A percentile compares a stretch with the other conserved stretches of the same genome.
Conservation (phyloP, 2,888 invertebrate species). For the Folsomia manolachei region DNA sequence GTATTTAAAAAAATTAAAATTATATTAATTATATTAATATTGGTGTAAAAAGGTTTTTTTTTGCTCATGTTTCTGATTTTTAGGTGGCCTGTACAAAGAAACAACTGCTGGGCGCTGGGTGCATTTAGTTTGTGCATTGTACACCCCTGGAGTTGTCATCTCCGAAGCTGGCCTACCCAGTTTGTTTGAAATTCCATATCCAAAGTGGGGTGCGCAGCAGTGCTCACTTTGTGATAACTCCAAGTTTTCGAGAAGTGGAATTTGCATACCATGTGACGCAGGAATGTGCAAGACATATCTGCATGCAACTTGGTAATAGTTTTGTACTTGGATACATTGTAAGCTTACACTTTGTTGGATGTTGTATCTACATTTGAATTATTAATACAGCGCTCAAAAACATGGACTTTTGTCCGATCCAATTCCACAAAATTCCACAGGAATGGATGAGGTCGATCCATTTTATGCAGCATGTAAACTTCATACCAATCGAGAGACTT, state of each 20-base stretch:
- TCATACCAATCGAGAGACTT: constrained; percentile 86
- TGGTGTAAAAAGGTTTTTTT: background rate
- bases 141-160: constrained; percentile 95
- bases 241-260: constrained; percentile 83
- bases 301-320: constrained; percentile 95
- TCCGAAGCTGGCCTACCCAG: constrained; percentile 82
- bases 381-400: constrained; percentile 74
- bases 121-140: constrained; percentile 94
- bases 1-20: constrained; percentile 52
- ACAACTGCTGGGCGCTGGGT: constrained; percentile 98
- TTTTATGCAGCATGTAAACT: constrained; percentile 95
- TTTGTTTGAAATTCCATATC: constrained; percentile 95
- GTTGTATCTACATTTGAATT: constrained; percentile 26
- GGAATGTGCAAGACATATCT: constrained; percentile 97
- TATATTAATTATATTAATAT: background rate
- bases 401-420: constrained; percentile 83
- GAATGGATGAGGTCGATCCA: constrained; percentile 75
- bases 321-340: background rate
- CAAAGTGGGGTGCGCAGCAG: constrained; percentile 89
- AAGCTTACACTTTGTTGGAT: constrained; percentile 37
- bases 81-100: constrained; percentile 88
- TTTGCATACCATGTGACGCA: constrained; percentile 96
- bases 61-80: background rate
- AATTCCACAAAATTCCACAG: constrained; percentile 55
- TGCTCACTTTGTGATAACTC: constrained; percentile 88